Percentiles rank a stretch among this genome's conserved stretches.
These are phyloP conservation scores for Dendroctonus ponderosae DNA, from an alignment of 1,140 invertebrate species.

Conservation along the genomic window DNA sequence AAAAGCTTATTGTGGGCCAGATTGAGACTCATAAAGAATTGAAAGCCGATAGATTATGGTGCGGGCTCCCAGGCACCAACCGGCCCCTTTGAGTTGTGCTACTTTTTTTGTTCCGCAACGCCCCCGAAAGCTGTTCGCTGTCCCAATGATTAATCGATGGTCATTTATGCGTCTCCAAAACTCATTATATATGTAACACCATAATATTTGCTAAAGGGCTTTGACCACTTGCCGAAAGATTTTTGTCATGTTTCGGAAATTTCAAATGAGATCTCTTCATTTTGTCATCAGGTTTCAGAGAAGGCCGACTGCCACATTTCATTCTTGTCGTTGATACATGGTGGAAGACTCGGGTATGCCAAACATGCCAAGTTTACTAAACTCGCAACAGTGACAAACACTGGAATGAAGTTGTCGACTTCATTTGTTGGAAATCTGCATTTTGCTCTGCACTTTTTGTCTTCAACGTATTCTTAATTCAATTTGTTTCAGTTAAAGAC, in stretches of 20 bases:
- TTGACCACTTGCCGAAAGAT: conserved; percentile 17
- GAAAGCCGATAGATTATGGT: conserved; percentile 27
- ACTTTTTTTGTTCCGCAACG: conserved; percentile 28
- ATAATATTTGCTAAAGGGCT: conserved; percentile 34
- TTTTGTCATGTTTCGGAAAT: not conserved
- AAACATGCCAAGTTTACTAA: too few relatives aligned
- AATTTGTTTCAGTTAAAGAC: too few relatives aligned
- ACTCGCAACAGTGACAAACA: too few relatives aligned
- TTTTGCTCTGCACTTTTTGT: too few relatives aligned
- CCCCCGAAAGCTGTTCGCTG: conserved; percentile 22
- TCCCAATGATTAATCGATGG: conserved; percentile 24
- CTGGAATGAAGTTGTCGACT: too few relatives aligned
- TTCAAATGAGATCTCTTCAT: not conserved
- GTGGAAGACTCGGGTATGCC: too few relatives aligned
- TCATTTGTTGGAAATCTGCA: too few relatives aligned
- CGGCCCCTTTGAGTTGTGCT: conserved; percentile 21
- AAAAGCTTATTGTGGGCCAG: conserved; percentile 23
- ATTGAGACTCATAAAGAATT: conserved; percentile 21
- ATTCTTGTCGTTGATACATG: too few relatives aligned
- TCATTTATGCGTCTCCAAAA: conserved; percentile 27
- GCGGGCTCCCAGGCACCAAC: conserved; percentile 25
- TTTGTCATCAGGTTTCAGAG: too few relatives aligned
- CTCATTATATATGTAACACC: conserved; percentile 24
- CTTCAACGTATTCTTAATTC: too few relatives aligned
- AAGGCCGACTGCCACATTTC: too few relatives aligned